A percentile compares a stretch with the other conserved stretches of the same genome.
phyloP scores from a whole-genome alignment of 2,888 invertebrate genomes.

The Spisula subtruncata region DNA sequence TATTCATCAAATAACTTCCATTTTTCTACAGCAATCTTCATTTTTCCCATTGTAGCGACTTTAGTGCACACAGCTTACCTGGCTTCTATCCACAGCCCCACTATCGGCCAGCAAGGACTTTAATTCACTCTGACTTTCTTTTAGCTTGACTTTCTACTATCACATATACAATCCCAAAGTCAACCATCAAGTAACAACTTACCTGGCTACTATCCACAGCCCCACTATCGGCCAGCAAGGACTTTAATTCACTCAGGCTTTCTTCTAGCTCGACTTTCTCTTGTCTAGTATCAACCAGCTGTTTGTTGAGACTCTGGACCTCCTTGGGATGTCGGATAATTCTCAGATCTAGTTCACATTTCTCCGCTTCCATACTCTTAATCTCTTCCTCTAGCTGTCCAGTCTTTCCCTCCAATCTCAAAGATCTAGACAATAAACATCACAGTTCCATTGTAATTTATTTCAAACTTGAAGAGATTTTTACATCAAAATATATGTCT shows the following conservation, averaged over 20 bases:
- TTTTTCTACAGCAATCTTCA: no score
- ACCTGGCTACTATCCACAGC: slow-evolving; percentile 34
- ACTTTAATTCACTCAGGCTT: slow-evolving; percentile 59
- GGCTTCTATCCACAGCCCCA: slow-evolving; percentile 28
- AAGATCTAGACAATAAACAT: slow-evolving; percentile 45
- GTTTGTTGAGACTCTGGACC: slow-evolving; percentile 39
- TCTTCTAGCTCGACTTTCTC: slow-evolving; percentile 63
- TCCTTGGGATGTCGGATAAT: slow-evolving; percentile 40
- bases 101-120: slow-evolving; percentile 45
- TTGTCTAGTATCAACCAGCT: slow-evolving; percentile 47
- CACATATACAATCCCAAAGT: no score
- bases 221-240: slow-evolving; percentile 44
- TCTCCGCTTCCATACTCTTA: slow-evolving; percentile 62
- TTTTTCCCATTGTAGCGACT: no score
- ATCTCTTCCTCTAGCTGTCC: slow-evolving; percentile 61
- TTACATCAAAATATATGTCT: not conserved
- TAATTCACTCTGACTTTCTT: slow-evolving; percentile 60
- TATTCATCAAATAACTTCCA: no score
- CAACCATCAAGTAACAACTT: no score
- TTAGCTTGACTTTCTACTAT: slow-evolving; percentile 60
- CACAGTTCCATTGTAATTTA: not conserved
- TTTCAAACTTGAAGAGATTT: not conserved
- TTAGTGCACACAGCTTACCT: no score
- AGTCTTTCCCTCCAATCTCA: slow-evolving; percentile 65
- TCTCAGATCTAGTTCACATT: slow-evolving; percentile 54